phyloP scores from a whole-genome alignment of 2,888 invertebrate genomes.

The Heliconius erato region DNA sequence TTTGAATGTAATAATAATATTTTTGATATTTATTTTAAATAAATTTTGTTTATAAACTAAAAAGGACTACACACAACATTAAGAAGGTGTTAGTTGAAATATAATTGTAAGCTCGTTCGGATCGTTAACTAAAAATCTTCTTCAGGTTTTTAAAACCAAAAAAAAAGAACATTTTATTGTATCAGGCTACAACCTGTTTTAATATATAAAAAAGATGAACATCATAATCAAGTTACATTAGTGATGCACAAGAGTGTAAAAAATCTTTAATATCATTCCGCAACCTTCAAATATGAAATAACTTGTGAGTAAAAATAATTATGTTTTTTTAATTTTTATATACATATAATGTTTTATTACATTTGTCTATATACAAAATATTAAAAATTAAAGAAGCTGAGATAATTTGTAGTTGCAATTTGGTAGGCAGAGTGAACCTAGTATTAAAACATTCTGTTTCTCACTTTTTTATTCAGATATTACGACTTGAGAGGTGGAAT shows the following conservation, averaged over 20 bases:
- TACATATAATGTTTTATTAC: not conserved
- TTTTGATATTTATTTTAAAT: not conserved
- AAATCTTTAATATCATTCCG: slow-evolving; percentile 14
- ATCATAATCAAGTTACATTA: slow-evolving; percentile 2
- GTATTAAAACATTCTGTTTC: not conserved
- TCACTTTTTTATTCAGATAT: not conserved
- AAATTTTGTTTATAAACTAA: not conserved
- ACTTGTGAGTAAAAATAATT: not conserved
- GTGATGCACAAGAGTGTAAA: slow-evolving; percentile 4
- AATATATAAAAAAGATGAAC: slow-evolving; percentile 5
- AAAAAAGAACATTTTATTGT: slow-evolving; percentile 8
- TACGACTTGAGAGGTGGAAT: not conserved
- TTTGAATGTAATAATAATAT: too few species aligned
- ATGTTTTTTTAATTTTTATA: not conserved
- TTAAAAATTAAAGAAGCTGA: not conserved
- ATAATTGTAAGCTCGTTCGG: too few species aligned
- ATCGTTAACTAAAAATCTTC: too few species aligned
- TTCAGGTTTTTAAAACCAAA: not conserved
- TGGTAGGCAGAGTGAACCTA: not conserved
- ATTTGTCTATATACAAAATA: not conserved
- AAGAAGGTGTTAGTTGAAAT: too few species aligned
- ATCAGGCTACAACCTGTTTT: slow-evolving; percentile 33
- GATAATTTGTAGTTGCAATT: not conserved
- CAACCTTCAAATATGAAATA: slow-evolving; percentile 2
- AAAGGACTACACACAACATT: not conserved